phyloP scores from a whole-genome alignment of 2,888 invertebrate genomes.

The Hydrotaea cyrtoneurina region DNA sequence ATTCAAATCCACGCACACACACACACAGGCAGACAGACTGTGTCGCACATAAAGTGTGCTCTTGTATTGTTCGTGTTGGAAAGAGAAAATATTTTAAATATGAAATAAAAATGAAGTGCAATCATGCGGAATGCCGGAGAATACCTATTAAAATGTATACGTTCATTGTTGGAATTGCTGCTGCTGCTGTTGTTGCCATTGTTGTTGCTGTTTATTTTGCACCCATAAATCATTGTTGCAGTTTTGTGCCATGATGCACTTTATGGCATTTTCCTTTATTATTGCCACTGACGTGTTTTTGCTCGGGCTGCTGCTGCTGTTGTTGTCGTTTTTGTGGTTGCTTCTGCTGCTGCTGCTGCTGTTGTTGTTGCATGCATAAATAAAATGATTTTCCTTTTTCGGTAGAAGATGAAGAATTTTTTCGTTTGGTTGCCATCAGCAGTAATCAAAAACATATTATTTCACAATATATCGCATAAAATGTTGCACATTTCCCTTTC shows the following conservation, averaged over 20 bases:
- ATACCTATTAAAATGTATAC: conserved; percentile 55
- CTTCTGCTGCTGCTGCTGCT: background rate
- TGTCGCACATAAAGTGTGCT: background rate
- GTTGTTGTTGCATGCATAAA: conserved; percentile 31
- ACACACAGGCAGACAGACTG: too few relatives aligned
- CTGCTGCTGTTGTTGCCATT: background rate
- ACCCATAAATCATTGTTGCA: conserved; percentile 62
- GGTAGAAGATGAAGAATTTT: background rate
- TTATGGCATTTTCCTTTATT: conserved; percentile 58
- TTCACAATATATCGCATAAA: background rate
- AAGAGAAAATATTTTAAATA: conserved; percentile 26
- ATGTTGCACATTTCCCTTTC: too few relatives aligned
- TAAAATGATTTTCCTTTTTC: conserved; percentile 23
- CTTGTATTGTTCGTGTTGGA: conserved; percentile 11
- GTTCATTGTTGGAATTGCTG: conserved; percentile 8
- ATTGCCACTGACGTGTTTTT: background rate
- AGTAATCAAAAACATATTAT: conserved; percentile 41
- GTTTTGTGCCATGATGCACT: conserved; percentile 63
- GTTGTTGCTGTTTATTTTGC: background rate
- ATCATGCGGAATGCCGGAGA: conserved; percentile 58
- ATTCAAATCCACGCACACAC: too few relatives aligned
- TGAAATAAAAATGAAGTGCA: conserved; percentile 56
- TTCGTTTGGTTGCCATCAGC: conserved; percentile 48
- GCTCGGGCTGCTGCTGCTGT: background rate
- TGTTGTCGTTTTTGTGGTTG: background rate